Evolutionary conservation across 2,888 invertebrate species (phyloP).

Genomic region (Ophion costatus): DNA sequence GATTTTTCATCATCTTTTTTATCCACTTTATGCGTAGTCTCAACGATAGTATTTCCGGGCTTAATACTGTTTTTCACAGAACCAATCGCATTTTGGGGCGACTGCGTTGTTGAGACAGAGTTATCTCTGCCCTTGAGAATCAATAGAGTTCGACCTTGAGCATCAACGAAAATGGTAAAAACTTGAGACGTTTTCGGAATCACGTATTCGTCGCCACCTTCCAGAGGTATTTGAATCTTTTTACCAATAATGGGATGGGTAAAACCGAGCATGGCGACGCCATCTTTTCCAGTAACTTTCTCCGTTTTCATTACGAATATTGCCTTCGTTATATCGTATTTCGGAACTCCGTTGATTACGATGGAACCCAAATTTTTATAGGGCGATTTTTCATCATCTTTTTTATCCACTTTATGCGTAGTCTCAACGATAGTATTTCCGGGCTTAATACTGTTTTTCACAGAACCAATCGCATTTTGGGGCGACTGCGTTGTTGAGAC

Average conservation of each 20-base stretch:
- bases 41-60: neutral
- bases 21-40: no score
- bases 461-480: no score
- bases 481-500: no score
- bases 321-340: constrained; percentile 7
- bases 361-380: neutral
- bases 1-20: neutral
- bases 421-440: no score
- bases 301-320: neutral
- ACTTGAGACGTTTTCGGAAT: neutral
- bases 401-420: no score
- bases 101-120: no score
- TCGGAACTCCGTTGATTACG: constrained; percentile 5
- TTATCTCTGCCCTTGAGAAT: neutral
- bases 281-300: neutral
- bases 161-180: constrained; percentile 40
- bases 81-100: no score
- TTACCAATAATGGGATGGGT: constrained; percentile 6
- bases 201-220: constrained; percentile 12
- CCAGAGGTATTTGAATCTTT: neutral
- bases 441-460: no score
- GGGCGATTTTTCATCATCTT: neutral
- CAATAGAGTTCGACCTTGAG: constrained; percentile 14
- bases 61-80: no score
- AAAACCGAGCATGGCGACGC: neutral